Conservation (phyloP, 64 coral and sea anemone species). For the Montipora efflorescens region DNA sequence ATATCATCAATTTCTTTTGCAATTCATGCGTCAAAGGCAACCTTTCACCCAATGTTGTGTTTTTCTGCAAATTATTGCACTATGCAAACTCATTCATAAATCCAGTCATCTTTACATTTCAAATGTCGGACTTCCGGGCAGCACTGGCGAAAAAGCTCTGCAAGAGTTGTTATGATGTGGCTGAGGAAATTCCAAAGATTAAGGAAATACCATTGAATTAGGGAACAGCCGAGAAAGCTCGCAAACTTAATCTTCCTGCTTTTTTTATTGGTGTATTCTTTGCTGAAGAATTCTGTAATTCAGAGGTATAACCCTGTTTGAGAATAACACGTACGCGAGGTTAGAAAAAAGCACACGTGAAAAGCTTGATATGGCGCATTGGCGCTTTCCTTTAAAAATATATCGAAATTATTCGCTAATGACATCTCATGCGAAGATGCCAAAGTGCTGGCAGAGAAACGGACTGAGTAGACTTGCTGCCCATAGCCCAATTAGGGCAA, state of each 20-base stretch:
- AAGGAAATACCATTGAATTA: conserved; percentile 50
- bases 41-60: conserved; percentile 45
- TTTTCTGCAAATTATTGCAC: conserved; percentile 77
- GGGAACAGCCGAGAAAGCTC: background rate
- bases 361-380: no score
- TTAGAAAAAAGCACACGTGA: no score
- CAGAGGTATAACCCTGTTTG: no score
- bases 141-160: conserved; percentile 38
- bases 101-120: conserved; percentile 75
- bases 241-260: no score
- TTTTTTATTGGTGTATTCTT: no score
- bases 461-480: no score
- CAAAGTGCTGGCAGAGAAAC: no score
- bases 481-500: no score
- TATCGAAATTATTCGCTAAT: no score
- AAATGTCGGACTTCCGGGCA: conserved; percentile 66
- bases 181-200: conserved; percentile 37
- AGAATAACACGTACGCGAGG: background rate
- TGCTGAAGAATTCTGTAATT: no score
- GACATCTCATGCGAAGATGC: no score
- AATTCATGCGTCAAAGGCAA: conserved; percentile 29
- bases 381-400: no score
- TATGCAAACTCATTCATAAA: conserved; percentile 75
- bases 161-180: background rate
- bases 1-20: conserved; percentile 81